phyloP scores from a whole-genome alignment of 2,113 vertebrate genomes.

The Zosterops pallidus region DNA sequence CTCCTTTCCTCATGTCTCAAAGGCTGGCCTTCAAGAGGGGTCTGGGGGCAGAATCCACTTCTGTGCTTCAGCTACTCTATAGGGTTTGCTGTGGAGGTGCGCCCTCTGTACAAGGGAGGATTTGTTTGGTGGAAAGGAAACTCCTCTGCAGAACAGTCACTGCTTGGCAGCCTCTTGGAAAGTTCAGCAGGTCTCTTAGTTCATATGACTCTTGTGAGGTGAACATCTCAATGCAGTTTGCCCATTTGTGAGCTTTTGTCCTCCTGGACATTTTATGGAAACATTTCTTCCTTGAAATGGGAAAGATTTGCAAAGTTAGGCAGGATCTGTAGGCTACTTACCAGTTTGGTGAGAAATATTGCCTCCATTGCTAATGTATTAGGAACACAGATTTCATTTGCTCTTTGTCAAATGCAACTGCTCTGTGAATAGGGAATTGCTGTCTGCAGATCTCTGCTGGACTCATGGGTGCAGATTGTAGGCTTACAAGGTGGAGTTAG shows the following conservation, averaged over 20 bases:
- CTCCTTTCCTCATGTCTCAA: neutral
- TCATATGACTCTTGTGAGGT: fast-evolving
- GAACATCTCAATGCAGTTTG: neutral
- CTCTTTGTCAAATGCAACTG: neutral
- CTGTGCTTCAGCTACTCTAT: neutral
- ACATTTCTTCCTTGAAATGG: neutral
- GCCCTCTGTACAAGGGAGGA: neutral
- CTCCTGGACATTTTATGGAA: neutral
- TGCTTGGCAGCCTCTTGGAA: neutral
- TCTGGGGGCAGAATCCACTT: neutral
- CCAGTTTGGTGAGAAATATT: neutral
- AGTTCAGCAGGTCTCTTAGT: neutral
- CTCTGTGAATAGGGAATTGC: neutral
- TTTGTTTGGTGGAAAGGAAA: neutral
- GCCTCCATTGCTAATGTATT: neutral
- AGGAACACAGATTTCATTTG: neutral
- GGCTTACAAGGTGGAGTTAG: neutral
- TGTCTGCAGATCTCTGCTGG: neutral
- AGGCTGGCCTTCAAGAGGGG: neutral
- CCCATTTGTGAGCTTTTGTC: neutral
- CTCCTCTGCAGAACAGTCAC: neutral
- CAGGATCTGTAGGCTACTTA: neutral
- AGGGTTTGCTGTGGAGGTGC: neutral
- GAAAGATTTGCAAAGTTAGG: neutral
- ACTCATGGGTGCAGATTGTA: neutral